These are phyloP conservation scores for Mustela erminea DNA, from an alignment of 2,797 vertebrate genomes.

Conservation along the genomic window DNA sequence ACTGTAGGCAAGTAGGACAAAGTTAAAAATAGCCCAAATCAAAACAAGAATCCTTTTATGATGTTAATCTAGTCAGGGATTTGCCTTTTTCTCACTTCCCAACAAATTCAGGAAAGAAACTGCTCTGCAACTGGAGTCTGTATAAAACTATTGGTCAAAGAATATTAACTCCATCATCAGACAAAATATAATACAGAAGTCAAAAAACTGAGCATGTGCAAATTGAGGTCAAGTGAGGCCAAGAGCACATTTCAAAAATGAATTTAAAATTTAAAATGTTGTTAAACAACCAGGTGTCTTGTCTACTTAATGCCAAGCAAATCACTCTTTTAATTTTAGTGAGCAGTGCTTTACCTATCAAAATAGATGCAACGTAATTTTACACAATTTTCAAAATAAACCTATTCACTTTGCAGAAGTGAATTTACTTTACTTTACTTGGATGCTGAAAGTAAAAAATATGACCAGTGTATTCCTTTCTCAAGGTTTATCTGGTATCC, in stretches of 20 bases:
- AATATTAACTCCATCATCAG: neutral
- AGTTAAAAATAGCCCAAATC: neutral
- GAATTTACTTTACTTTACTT: too few relatives aligned
- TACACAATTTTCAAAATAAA: neutral
- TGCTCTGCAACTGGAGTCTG: neutral
- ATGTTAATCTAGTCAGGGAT: neutral
- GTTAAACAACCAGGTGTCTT: neutral
- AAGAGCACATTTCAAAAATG: neutral
- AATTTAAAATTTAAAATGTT: conserved; percentile 11
- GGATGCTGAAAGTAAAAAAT: neutral
- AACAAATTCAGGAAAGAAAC: neutral
- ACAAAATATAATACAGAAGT: neutral
- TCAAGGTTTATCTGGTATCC: neutral
- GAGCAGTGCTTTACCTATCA: neutral
- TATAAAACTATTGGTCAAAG: neutral
- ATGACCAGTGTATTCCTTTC: neutral
- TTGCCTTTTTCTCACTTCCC: neutral
- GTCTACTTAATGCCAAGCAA: neutral
- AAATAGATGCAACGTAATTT: neutral
- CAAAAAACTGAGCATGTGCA: neutral
- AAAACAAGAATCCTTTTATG: neutral
- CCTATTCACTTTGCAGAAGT: neutral
- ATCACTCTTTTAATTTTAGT: neutral
- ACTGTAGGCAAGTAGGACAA: rapidly evolving
- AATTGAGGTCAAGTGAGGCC: neutral